Conservation (phyloP, 2,797 vertebrate species). For the Pogoniulus pusillus region DNA sequence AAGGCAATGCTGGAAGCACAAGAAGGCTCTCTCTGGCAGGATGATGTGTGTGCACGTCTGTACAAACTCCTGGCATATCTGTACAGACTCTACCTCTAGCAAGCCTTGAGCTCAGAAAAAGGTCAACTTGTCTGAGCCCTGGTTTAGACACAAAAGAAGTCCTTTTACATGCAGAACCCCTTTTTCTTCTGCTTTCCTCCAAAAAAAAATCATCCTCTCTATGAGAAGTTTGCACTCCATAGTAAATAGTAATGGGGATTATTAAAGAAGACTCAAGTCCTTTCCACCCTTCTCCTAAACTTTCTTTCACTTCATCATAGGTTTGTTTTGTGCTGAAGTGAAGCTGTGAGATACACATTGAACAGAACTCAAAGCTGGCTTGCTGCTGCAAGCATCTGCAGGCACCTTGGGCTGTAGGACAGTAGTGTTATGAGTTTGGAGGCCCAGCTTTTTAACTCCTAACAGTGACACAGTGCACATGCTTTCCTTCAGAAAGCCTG, state of each 20-base stretch:
- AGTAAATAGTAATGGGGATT: constrained; percentile 29
- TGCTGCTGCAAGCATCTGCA: constrained; percentile 33
- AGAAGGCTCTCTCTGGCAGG: neutral
- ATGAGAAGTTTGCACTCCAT: neutral
- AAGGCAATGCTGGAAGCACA: neutral
- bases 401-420: constrained; percentile 35
- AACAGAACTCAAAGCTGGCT: constrained; percentile 33
- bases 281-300: neutral
- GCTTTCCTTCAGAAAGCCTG: constrained; percentile 44
- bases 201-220: neutral
- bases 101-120: neutral
- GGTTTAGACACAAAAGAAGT: neutral
- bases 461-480: constrained; percentile 43
- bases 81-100: neutral
- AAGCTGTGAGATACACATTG: neutral
- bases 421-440: constrained; percentile 11
- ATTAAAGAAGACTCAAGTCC: neutral
- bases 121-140: neutral
- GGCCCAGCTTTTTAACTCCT: constrained; percentile 55
- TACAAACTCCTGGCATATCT: neutral
- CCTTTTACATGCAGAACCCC: neutral
- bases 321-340: neutral
- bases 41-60: accelerated
- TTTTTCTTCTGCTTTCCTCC: neutral
- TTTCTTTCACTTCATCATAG: neutral